A percentile compares a stretch with the other conserved stretches of the same genome.
Evolutionary conservation across 2,888 invertebrate species (phyloP).

Genomic region (Uropetala carovei): DNA sequence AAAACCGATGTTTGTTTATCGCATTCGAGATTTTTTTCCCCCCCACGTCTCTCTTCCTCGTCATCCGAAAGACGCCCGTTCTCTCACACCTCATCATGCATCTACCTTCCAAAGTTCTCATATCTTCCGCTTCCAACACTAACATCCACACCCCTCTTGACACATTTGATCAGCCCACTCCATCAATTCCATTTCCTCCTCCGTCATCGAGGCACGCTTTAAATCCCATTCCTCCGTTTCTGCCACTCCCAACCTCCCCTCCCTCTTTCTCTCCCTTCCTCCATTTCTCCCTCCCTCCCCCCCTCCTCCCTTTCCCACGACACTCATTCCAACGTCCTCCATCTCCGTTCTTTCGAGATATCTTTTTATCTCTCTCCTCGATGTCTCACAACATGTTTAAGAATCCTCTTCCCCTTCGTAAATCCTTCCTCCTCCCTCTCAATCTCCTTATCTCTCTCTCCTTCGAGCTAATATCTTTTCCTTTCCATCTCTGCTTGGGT

Average conservation of each 20-base stretch:
- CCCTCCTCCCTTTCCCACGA: no score
- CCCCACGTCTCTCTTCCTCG: no score
- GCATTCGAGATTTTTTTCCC: no score
- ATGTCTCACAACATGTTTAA: neutral
- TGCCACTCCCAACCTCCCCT: neutral
- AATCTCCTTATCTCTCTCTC: neutral
- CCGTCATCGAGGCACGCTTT: neutral
- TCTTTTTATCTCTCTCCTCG: neutral
- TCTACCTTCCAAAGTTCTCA: no score
- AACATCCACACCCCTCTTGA: neutral
- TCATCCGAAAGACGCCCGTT: no score
- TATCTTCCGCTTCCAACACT: no score
- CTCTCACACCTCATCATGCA: no score
- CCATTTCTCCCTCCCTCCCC: neutral
- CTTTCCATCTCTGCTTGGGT: no score
- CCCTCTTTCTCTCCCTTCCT: neutral
- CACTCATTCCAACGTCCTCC: neutral
- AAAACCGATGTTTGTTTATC: no score
- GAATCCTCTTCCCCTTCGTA: neutral
- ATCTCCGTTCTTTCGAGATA: neutral
- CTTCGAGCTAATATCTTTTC: no score
- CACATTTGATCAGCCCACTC: slow-evolving; percentile 24
- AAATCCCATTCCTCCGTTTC: neutral
- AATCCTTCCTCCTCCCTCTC: neutral
- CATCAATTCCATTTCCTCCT: neutral